Percentiles rank a stretch among this genome's conserved stretches.
phyloP scores from a whole-genome alignment of 2,113 vertebrate genomes.

The Benitochromis conjunctus region DNA sequence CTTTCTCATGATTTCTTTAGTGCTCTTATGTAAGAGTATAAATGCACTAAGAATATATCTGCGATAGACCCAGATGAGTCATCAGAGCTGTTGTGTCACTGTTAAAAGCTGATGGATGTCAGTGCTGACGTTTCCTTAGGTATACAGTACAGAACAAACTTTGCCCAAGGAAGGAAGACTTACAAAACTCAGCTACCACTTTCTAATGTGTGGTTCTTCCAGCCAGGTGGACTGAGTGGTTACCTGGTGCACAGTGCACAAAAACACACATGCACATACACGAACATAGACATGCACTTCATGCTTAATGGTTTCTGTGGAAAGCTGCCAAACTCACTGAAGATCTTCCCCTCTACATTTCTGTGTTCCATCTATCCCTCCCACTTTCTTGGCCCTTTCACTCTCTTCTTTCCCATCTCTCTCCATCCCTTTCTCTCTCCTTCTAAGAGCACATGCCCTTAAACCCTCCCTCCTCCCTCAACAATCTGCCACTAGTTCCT shows the following conservation, averaged over 20 bases:
- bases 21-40: background rate
- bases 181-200: background rate
- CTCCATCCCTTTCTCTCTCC: background rate
- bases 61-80: background rate
- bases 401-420: background rate
- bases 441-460: slow-evolving; percentile 10
- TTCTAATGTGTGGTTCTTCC: background rate
- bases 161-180: background rate
- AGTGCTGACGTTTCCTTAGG: background rate
- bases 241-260: slow-evolving; percentile 21
- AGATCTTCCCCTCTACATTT: background rate
- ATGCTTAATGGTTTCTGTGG: slow-evolving; percentile 59
- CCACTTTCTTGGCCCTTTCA: background rate
- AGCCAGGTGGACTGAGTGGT: slow-evolving; percentile 35
- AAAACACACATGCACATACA: background rate
- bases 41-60: background rate
- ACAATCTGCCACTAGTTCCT: background rate
- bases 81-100: background rate
- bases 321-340: slow-evolving; percentile 53
- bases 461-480: background rate
- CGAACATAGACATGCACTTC: background rate
- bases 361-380: background rate
- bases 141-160: slow-evolving; percentile 3
- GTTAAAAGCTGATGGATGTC: slow-evolving; percentile 4
- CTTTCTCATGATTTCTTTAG: background rate